These are phyloP conservation scores for Eufriesea mexicana DNA, from an alignment of 1,140 invertebrate genomes.

Conservation along the genomic window DNA sequence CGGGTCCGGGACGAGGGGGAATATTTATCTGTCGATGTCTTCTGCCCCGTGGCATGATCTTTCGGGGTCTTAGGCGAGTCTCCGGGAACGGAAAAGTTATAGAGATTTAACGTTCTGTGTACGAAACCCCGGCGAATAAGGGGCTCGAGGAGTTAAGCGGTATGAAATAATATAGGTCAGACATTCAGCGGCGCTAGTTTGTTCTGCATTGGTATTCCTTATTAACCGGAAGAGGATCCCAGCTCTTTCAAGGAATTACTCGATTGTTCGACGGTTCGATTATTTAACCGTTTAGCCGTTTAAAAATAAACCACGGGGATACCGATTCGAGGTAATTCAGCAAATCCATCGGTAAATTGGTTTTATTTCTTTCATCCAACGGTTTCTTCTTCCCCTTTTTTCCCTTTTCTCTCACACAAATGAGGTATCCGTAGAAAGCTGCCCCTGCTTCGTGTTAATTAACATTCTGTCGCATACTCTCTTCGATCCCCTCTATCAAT, in stretches of 20 bases:
- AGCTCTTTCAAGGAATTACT: not conserved
- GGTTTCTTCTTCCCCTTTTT: not conserved
- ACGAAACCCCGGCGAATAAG: not conserved
- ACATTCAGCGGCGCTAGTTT: not conserved
- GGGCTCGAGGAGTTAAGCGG: slow-evolving; percentile 4
- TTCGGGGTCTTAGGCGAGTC: not conserved
- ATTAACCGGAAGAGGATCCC: not conserved
- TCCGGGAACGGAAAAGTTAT: not conserved
- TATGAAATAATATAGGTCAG: not conserved
- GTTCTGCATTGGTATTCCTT: not conserved
- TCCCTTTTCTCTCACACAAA: not conserved
- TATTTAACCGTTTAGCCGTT: no score
- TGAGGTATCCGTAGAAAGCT: not conserved
- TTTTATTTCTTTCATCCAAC: not conserved
- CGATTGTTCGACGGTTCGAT: not conserved
- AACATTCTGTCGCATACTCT: slow-evolving; percentile 14
- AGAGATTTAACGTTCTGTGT: not conserved
- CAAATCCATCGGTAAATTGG: not conserved
- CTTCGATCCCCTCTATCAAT: not conserved
- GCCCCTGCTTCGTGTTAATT: not conserved
- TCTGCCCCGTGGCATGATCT: not conserved
- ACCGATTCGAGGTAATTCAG: not conserved
- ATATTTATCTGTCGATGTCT: not conserved
- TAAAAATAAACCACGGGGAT: no score
- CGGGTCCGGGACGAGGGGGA: not conserved